Evolutionary conservation across 1,140 invertebrate species (phyloP).

Genomic region (Apocrypta bakeri): DNA sequence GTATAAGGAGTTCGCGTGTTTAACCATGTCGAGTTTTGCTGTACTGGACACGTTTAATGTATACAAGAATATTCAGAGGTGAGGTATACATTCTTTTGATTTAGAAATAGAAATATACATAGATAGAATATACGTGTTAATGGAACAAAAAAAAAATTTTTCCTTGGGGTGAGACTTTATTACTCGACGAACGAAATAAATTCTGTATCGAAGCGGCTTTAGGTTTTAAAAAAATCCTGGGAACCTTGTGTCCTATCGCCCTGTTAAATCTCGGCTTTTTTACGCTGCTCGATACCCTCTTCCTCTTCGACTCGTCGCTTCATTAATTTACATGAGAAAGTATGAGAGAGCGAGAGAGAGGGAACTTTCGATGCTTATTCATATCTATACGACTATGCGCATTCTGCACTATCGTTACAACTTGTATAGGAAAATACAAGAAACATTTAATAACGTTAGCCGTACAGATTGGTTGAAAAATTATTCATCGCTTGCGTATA

Average conservation of each 20-base stretch:
- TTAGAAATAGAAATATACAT: not conserved
- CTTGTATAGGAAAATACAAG: not conserved
- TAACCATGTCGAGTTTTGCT: not conserved
- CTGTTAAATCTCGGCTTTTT: conserved; percentile 41
- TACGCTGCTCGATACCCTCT: not conserved
- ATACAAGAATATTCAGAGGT: no score
- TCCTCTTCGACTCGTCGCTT: not conserved
- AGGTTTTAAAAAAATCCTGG: conserved; percentile 30
- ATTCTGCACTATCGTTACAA: not conserved
- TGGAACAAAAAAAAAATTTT: not conserved
- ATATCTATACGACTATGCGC: not conserved
- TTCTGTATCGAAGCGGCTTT: conserved; percentile 37
- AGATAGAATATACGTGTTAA: not conserved
- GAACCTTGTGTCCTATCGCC: conserved; percentile 47
- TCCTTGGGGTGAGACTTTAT: not conserved
- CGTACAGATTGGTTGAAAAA: not conserved
- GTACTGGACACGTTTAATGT: no score
- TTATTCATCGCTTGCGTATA: not conserved
- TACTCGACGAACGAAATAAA: conserved; percentile 35
- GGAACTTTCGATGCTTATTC: no score
- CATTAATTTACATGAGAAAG: conserved; percentile 45
- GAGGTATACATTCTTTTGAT: no score
- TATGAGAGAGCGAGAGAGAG: no score
- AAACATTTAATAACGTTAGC: not conserved
- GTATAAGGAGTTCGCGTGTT: not conserved